Conservation (phyloP, 2,113 vertebrate species). For the Struthidea cinerea region DNA sequence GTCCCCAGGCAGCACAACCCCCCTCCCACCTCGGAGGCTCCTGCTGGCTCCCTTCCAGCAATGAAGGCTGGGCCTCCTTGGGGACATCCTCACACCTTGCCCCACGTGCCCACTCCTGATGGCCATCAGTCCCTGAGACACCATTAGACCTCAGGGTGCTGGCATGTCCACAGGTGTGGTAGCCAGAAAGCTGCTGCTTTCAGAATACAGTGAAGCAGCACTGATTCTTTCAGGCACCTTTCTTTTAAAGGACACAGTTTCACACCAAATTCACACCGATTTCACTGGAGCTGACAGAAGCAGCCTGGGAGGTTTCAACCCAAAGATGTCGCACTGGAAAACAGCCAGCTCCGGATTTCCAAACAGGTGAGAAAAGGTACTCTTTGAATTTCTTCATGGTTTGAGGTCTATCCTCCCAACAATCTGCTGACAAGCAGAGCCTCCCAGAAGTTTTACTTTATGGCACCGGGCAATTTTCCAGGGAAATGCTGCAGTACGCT, state of each 20-base stretch:
- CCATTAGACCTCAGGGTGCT: accelerated
- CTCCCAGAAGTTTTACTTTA: neutral
- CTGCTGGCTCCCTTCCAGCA: neutral
- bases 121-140: neutral
- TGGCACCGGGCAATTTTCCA: neutral
- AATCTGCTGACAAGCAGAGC: conserved; percentile 8
- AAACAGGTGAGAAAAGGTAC: neutral
- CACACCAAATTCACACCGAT: neutral
- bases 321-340: neutral
- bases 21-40: too few species aligned
- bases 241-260: neutral
- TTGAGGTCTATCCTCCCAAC: conserved; percentile 2
- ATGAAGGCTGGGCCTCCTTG: accelerated
- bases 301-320: neutral
- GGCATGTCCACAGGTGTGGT: accelerated
- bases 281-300: neutral
- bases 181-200: neutral
- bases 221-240: neutral
- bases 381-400: neutral
- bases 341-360: neutral
- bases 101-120: accelerated
- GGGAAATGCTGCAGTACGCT: neutral
- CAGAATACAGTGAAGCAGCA: neutral
- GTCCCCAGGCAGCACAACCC: too few species aligned
- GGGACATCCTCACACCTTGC: neutral